Conservation (phyloP, 2,113 vertebrate genomes). For the Sminthopsis crassicaudata region DNA sequence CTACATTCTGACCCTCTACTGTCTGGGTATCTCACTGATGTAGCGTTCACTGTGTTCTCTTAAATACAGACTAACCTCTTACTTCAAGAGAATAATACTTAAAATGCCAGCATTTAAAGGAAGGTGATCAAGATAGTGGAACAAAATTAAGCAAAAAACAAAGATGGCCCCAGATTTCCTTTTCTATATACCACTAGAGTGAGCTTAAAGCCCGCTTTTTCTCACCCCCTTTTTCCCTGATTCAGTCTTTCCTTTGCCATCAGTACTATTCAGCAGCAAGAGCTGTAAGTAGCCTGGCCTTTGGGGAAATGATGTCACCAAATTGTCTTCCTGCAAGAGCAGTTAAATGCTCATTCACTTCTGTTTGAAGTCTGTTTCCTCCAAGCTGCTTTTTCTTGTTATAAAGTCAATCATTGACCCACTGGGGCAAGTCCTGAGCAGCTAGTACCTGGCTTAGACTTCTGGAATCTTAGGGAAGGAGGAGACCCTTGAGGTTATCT, state of each 20-base stretch:
- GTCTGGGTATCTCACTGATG: not conserved
- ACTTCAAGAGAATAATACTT: not conserved
- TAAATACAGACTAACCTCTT: not conserved
- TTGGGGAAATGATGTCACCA: not conserved
- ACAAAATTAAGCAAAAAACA: not conserved
- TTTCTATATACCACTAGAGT: not conserved
- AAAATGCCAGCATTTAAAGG: not conserved
- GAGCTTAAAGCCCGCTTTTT: not conserved
- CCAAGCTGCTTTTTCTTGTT: not conserved
- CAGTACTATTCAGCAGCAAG: not conserved
- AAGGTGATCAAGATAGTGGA: not conserved
- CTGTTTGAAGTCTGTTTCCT: not conserved
- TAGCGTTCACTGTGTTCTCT: not conserved
- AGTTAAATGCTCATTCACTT: not conserved
- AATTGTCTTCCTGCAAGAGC: not conserved
- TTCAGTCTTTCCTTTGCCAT: not conserved
- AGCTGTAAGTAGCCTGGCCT: not conserved
- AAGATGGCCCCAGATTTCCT: not conserved
- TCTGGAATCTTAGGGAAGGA: not conserved
- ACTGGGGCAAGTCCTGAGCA: not conserved
- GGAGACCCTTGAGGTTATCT: not conserved
- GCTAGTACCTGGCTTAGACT: not conserved
- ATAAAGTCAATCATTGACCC: not conserved
- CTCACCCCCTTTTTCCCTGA: not conserved
- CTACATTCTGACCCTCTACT: not conserved